Conservation (phyloP, 2,797 vertebrate species). For the Clarias fuscus region DNA sequence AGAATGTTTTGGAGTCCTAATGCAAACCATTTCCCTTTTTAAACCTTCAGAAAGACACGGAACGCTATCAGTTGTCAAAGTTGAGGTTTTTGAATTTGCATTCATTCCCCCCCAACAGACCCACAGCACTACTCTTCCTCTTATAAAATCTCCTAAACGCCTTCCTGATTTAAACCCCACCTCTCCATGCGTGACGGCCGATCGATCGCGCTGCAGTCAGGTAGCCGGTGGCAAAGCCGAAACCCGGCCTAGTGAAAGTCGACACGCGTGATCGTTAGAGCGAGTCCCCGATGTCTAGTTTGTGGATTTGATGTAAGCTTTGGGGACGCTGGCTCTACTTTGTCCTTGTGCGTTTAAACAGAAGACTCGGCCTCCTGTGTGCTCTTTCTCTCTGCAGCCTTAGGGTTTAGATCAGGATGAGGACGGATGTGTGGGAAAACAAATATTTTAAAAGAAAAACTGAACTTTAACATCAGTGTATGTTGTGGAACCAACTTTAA, state of each 20-base stretch:
- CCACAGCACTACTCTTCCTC: not conserved
- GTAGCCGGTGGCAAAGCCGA: constrained; percentile 64
- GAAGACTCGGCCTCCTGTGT: not conserved
- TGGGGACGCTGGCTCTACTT: not conserved
- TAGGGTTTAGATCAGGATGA: not conserved
- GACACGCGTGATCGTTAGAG: constrained; percentile 40
- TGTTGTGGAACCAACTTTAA: not conserved
- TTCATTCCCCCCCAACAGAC: too few species aligned
- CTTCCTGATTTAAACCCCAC: constrained; percentile 64
- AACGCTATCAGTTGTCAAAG: too few species aligned
- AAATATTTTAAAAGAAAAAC: not conserved
- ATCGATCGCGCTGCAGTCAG: constrained; percentile 68
- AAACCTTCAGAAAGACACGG: too few species aligned
- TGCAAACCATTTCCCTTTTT: too few species aligned
- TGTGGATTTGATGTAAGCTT: constrained; percentile 13
- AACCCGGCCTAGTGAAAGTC: constrained; percentile 62
- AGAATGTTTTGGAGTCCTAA: too few species aligned
- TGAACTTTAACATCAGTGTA: not conserved
- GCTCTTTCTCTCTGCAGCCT: not conserved
- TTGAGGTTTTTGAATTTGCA: too few species aligned
- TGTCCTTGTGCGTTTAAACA: constrained; percentile 11
- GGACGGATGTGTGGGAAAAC: not conserved
- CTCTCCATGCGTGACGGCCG: constrained; percentile 63
- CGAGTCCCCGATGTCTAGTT: not conserved
- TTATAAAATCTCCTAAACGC: constrained; percentile 47